A percentile compares a stretch with the other conserved stretches of the same genome.
These are phyloP conservation scores for Metridium senile DNA, from an alignment of 92 coral and sea anemone species.

Conservation along the genomic window DNA sequence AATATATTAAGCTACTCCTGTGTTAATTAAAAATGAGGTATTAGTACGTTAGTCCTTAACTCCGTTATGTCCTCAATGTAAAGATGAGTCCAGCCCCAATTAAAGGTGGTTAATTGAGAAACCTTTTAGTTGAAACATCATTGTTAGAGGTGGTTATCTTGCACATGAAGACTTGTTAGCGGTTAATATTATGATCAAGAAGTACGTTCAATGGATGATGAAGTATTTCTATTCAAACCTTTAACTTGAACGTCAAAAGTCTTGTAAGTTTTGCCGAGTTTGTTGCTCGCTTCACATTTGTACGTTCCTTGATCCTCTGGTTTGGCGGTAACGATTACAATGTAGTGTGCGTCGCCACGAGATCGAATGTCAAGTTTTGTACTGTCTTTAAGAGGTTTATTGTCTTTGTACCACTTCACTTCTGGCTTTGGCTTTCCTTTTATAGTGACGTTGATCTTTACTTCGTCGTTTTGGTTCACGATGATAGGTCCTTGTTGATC, in stretches of 20 bases:
- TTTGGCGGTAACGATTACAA: conserved; percentile 69
- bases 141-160: background rate
- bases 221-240: conserved; percentile 13
- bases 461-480: conserved; percentile 82
- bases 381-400: conserved; percentile 65
- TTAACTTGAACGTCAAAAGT: conserved; percentile 82
- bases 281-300: conserved; percentile 86
- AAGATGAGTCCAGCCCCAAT: background rate
- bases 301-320: conserved; percentile 84
- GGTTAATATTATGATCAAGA: too few relatives aligned
- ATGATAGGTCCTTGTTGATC: conserved; percentile 58
- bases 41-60: background rate
- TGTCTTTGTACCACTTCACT: conserved; percentile 93
- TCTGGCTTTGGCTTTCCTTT: conserved; percentile 90
- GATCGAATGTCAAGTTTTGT: conserved; percentile 78
- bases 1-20: background rate
- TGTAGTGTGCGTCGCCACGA: conserved; percentile 73
- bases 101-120: background rate
- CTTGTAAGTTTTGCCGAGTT: conserved; percentile 75
- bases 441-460: conserved; percentile 61
- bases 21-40: background rate
- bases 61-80: too few relatives aligned
- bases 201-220: background rate
- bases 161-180: conserved; percentile 2
- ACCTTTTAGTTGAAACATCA: conserved; percentile 1